Percentiles rank a stretch among this genome's conserved stretches.
Evolutionary conservation across 2,797 vertebrate species (phyloP).

Genomic region (Sebastolobus altivelis): DNA sequence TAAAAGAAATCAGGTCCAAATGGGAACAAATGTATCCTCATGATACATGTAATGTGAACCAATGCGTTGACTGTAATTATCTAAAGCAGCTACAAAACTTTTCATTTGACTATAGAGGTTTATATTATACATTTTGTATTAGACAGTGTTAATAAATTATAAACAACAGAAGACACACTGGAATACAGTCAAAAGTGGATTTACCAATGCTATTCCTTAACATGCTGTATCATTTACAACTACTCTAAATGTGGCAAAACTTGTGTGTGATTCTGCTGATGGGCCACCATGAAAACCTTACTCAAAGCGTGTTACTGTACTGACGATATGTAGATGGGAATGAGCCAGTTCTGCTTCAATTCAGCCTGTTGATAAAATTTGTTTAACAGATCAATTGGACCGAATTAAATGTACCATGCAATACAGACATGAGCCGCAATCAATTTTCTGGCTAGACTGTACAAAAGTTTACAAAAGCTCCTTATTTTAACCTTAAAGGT

Average conservation of each 20-base stretch:
- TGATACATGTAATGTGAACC: not conserved
- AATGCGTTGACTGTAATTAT: not conserved
- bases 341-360: not conserved
- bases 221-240: not conserved
- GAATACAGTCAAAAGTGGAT: not conserved
- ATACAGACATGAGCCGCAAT: not conserved
- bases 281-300: not conserved
- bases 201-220: not conserved
- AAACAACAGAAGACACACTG: not conserved
- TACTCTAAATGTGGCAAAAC: not conserved
- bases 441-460: not conserved
- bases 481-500: not conserved
- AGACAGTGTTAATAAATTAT: not conserved
- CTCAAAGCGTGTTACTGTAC: not conserved
- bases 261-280: not conserved
- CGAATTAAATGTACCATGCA: conserved; percentile 3
- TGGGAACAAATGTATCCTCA: conserved; percentile 1
- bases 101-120: not conserved
- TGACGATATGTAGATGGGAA: not conserved
- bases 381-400: conserved; percentile 17
- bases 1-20: not conserved
- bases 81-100: not conserved
- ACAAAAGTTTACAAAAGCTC: not conserved
- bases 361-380: not conserved
- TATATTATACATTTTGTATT: not conserved